A percentile compares a stretch with the other conserved stretches of the same genome.
Evolutionary conservation across 2,888 invertebrate species (phyloP).

Genomic region (Agrotis ipsilon): DNA sequence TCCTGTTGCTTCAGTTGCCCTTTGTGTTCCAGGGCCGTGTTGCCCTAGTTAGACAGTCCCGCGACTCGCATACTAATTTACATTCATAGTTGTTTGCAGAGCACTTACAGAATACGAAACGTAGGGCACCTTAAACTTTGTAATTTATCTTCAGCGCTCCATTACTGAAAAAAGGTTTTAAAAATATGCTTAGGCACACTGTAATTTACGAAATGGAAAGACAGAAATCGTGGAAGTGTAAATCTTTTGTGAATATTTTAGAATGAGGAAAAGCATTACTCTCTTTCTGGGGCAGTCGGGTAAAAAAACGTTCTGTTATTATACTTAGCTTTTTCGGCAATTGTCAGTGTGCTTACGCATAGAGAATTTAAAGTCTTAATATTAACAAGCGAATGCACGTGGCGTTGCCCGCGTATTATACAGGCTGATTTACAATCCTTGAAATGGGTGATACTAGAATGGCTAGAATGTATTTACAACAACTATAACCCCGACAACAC

Average conservation of each 20-base stretch:
- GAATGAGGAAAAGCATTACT: not conserved
- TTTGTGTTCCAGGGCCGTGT: too few species aligned
- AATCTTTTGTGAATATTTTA: slow-evolving; percentile 19
- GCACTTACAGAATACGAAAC: not conserved
- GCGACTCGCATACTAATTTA: too few species aligned
- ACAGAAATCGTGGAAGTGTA: slow-evolving; percentile 7
- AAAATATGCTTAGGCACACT: not conserved
- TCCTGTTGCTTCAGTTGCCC: too few species aligned
- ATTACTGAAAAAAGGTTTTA: slow-evolving; percentile 13
- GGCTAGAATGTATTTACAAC: too few species aligned
- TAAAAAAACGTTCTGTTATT: not conserved
- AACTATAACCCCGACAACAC: too few species aligned
- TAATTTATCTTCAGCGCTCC: not conserved
- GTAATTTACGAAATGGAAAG: slow-evolving; percentile 17
- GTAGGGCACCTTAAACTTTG: not conserved
- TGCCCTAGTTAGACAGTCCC: too few species aligned
- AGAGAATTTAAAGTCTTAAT: not conserved
- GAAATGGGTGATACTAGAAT: too few species aligned
- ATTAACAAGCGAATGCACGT: not conserved
- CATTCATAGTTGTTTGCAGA: too few species aligned
- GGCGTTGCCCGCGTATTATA: too few species aligned
- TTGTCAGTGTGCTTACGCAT: too few species aligned
- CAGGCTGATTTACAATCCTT: too few species aligned
- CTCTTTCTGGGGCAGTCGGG: not conserved
- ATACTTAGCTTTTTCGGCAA: too few species aligned